Percentiles rank a stretch among this genome's conserved stretches.
Evolutionary conservation across 2,797 vertebrate genomes (phyloP).

Genomic region (Pseudocheirus occidentalis): DNA sequence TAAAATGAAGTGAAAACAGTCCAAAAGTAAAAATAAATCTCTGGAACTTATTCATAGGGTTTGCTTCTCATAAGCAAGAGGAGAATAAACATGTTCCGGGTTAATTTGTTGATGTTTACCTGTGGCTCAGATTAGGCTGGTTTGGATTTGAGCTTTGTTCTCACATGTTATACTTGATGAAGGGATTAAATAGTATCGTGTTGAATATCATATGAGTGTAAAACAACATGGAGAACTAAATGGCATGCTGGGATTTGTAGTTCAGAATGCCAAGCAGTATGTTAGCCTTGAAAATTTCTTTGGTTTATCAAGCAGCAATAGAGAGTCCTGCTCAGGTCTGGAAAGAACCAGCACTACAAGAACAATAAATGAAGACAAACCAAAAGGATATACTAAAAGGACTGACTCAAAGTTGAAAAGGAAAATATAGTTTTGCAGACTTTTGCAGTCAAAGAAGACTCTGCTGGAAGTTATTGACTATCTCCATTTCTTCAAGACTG

Average conservation of each 20-base stretch:
- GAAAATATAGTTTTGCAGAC: neutral
- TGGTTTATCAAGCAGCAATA: neutral
- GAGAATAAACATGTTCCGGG: neutral
- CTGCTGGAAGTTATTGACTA: neutral
- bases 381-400: neutral
- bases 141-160: neutral
- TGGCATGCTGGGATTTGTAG: neutral
- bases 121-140: neutral
- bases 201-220: neutral
- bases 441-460: no score
- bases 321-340: neutral
- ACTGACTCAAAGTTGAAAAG: neutral
- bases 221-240: neutral
- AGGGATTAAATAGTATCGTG: neutral
- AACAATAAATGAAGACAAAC: neutral
- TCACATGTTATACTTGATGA: neutral
- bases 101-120: neutral
- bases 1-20: neutral
- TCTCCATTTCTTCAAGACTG: neutral
- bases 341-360: neutral
- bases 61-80: neutral
- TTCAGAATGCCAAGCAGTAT: neutral
- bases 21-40: neutral
- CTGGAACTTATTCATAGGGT: neutral
- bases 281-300: neutral